Evolutionary conservation across 2,888 invertebrate species (phyloP), one percentile per base, ranked within the genome.

Genomic region (Stomorhina lunata): DNA sequence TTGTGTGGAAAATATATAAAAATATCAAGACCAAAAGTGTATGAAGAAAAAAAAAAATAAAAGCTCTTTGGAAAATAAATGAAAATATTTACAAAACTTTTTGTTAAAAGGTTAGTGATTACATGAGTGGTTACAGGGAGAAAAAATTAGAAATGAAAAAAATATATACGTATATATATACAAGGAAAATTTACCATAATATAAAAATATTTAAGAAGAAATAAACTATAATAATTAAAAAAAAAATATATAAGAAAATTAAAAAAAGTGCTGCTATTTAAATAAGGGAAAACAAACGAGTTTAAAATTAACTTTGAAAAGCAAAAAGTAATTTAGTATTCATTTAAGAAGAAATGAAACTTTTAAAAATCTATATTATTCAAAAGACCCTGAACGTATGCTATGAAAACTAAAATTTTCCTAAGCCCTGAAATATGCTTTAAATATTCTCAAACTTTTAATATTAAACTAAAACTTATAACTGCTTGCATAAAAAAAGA

Each of bases 381-480:
- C 37, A 59, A 59, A 76, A 71, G 66, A 79, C 82, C 82, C 82
- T 79, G 82, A 82, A 76, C 40, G 75, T 79, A 82, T 79, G 79
- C 79, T 79, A 37, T 76, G 61, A 43, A 15, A 65, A 53, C 50
- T 71, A 55, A 68, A 82, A 75, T 66, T 53, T 71, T 55, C 59
- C 61, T 82, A 45, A 71, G 7, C 45, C 71, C 32, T 78, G 29
- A 63, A 73, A 37, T 65, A 79, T 75, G 65, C 59, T 48, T 40
- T 20, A 57, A n/a, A 32, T 72, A 40, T 57, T 22, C 17, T 27
- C 27, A n/a, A n/a, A n/a, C n/a, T n/a, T 48, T 12, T 5, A 1
- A 2, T 25, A 48, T 27, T 25, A 4, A 15, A 15, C n/a, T 10
- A 15, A 3, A 22, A 20, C 2, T 40, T 55, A 4, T n/a, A n/a